phyloP scores from a whole-genome alignment of 2,888 invertebrate genomes.

The Asteroscopus sphinx region DNA sequence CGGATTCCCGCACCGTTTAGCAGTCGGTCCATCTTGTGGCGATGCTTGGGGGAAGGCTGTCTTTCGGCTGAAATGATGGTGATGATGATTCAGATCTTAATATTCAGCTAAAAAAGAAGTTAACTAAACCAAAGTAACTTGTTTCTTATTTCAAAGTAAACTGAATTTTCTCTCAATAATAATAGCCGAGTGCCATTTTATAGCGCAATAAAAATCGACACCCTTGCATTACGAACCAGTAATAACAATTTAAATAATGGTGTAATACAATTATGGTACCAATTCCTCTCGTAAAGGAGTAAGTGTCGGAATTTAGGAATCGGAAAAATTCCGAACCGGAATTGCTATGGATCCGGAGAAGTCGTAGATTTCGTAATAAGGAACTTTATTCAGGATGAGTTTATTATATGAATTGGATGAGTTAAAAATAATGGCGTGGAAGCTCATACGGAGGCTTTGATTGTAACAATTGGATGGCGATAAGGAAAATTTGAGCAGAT shows the following conservation, averaged over 20 bases:
- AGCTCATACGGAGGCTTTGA: conserved; percentile 16
- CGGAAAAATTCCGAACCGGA: conserved; percentile 22
- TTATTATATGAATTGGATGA: conserved; percentile 38
- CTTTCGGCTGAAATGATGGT: no score
- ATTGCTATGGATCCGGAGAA: conserved; percentile 21
- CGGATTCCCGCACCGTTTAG: no score
- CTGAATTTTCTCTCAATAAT: conserved; percentile 34
- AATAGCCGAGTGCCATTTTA: conserved; percentile 35
- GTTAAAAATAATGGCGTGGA: conserved; percentile 49
- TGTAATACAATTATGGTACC: conserved; percentile 55
- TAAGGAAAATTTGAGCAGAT: conserved; percentile 11
- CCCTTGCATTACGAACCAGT: conserved; percentile 22
- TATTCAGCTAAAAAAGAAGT: not conserved
- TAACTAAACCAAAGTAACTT: conserved; percentile 5
- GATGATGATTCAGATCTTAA: no score
- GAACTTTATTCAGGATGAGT: conserved; percentile 37
- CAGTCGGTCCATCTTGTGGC: no score
- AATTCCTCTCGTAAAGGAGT: conserved; percentile 33
- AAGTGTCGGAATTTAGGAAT: conserved; percentile 13
- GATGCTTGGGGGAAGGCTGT: no score
- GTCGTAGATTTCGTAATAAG: conserved; percentile 34
- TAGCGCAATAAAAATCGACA: conserved; percentile 47
- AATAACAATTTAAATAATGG: conserved; percentile 54
- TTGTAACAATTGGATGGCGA: conserved; percentile 21
- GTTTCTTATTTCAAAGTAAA: conserved; percentile 13